Evolutionary conservation across 2,797 vertebrate species (phyloP).

Genomic region (Numenius phaeopus): DNA sequence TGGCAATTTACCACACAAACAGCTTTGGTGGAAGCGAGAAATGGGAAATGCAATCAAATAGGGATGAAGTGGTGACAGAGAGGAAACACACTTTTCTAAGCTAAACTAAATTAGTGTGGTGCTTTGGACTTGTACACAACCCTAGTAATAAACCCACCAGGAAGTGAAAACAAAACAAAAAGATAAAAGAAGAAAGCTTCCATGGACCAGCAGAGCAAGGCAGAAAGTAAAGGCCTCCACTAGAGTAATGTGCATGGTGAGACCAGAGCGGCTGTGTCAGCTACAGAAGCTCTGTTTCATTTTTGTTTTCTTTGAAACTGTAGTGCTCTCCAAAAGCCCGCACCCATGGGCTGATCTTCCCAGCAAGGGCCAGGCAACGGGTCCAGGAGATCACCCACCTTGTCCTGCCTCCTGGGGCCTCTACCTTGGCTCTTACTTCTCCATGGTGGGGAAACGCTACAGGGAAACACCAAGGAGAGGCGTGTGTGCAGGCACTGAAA

Average conservation of each 20-base stretch:
- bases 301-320: background rate
- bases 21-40: background rate
- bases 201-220: background rate
- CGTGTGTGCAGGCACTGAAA: accelerated
- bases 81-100: background rate
- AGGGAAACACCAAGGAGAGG: background rate
- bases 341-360: background rate
- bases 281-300: background rate
- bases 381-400: background rate
- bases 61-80: background rate
- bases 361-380: background rate
- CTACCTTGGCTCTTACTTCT: background rate
- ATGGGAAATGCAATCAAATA: background rate
- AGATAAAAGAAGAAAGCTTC: background rate
- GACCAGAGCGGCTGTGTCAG: background rate
- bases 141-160: background rate
- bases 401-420: background rate
- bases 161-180: background rate
- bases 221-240: background rate
- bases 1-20: background rate
- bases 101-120: background rate
- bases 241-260: background rate
- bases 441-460: background rate
- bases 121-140: background rate
- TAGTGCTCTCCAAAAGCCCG: background rate